Evolutionary conservation across 2,888 invertebrate genomes (phyloP).

Genomic region (Melikaiella ostensackeni): DNA sequence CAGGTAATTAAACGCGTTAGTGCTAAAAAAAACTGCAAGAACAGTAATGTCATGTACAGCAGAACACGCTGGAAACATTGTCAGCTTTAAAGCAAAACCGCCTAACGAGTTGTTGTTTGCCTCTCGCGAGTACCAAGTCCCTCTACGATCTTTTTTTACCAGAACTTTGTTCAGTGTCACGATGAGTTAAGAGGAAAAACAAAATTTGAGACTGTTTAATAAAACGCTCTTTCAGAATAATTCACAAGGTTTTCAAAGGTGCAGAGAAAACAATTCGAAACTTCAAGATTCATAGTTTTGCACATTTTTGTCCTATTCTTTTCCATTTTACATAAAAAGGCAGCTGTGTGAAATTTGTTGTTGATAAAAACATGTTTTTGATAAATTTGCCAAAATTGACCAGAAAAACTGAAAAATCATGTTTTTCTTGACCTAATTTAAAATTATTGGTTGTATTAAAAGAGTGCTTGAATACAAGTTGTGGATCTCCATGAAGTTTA

Average conservation of each 20-base stretch:
- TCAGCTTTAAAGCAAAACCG: constrained; percentile 20
- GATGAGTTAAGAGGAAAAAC: constrained; percentile 5
- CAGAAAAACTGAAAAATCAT: no score
- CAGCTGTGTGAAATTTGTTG: no score
- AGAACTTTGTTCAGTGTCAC: constrained; percentile 10
- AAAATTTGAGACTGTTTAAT: background rate
- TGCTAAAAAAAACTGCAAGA: constrained; percentile 24
- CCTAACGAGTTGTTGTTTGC: constrained; percentile 31
- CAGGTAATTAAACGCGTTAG: constrained; percentile 12
- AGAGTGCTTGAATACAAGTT: no score
- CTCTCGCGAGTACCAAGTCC: background rate
- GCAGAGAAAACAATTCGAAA: background rate
- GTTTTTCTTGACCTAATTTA: no score
- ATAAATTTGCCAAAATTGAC: no score
- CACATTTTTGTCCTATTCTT: no score
- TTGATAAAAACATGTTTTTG: no score
- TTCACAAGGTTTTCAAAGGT: no score
- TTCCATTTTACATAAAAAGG: no score
- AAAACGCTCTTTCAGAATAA: background rate
- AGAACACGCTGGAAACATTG: constrained; percentile 10
- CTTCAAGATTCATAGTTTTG: no score
- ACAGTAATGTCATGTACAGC: constrained; percentile 31
- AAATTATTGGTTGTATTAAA: no score
- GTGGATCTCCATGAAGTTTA: no score
- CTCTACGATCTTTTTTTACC: background rate